Evolutionary conservation across 2,888 invertebrate genomes (phyloP).

Genomic region (Dyspetes luteomarginatus): DNA sequence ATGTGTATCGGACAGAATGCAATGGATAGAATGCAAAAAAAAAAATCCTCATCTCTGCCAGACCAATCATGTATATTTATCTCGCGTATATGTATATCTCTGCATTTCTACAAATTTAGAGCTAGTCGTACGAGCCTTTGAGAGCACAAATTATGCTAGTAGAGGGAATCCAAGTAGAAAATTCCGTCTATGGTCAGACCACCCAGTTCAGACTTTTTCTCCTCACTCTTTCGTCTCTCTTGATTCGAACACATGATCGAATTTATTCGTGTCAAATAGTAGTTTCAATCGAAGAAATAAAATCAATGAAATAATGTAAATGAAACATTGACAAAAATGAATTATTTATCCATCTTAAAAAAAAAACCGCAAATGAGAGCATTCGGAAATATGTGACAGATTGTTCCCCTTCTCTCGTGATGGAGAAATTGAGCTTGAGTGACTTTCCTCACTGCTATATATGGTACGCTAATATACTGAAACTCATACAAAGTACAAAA

Average conservation of each 20-base stretch:
- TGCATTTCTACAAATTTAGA: background rate
- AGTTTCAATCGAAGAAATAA: too few species aligned
- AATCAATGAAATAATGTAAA: too few species aligned
- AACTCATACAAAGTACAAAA: background rate
- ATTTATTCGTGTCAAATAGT: too few species aligned
- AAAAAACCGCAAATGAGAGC: too few species aligned
- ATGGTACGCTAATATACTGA: slow-evolving; percentile 4
- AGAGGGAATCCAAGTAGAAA: background rate
- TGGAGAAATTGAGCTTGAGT: too few species aligned
- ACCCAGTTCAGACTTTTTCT: background rate
- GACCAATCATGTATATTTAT: slow-evolving; percentile 30
- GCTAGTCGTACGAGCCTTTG: background rate
- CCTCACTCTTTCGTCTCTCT: background rate
- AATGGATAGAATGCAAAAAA: too few species aligned
- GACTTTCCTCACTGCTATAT: too few species aligned
- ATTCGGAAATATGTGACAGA: too few species aligned
- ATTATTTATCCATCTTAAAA: too few species aligned
- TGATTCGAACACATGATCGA: background rate
- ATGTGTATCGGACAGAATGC: slow-evolving; percentile 16
- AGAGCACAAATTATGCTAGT: background rate
- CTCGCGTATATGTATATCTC: background rate
- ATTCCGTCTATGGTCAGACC: background rate
- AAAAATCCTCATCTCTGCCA: slow-evolving; percentile 25
- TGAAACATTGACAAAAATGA: too few species aligned
- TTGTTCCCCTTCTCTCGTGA: too few species aligned